These are phyloP conservation scores for Xenopus petersii DNA, from an alignment of 2,797 vertebrate genomes.

Conservation along the genomic window DNA sequence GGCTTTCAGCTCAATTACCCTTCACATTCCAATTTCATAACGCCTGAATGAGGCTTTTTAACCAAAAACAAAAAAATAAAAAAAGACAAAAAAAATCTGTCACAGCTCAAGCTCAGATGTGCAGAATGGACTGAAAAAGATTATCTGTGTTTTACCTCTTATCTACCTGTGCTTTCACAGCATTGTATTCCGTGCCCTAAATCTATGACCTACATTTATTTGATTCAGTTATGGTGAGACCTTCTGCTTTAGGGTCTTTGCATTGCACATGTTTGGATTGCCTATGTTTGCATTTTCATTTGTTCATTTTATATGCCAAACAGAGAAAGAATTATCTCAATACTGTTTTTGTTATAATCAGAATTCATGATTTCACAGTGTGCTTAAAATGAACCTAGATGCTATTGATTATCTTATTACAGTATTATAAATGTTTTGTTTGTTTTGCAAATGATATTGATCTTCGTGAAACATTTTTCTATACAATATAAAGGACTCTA, in stretches of 20 bases:
- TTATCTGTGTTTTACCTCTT: conserved; percentile 31
- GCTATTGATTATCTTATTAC: too few species aligned
- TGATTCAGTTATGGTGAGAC: too few species aligned
- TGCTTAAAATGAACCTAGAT: neutral
- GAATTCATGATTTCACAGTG: neutral
- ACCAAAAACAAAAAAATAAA: conserved; percentile 62
- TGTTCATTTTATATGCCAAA: too few species aligned
- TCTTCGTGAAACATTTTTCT: too few species aligned
- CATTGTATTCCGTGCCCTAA: too few species aligned
- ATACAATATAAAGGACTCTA: too few species aligned
- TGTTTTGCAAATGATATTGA: too few species aligned
- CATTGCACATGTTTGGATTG: too few species aligned
- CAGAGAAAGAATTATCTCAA: neutral
- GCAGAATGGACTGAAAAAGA: conserved; percentile 59
- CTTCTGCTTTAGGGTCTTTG: too few species aligned
- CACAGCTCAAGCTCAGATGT: conserved; percentile 56
- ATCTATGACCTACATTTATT: too few species aligned
- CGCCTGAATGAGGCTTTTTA: conserved; percentile 67
- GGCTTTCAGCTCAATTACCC: conserved; percentile 79
- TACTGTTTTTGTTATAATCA: neutral
- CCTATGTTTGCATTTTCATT: too few species aligned
- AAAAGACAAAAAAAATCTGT: conserved; percentile 55
- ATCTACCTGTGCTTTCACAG: conserved; percentile 2
- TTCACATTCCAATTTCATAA: conserved; percentile 72
- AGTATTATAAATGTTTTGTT: too few species aligned